Evolutionary conservation across 2,113 vertebrate genomes (phyloP).

Genomic region (Caranx ignobilis): DNA sequence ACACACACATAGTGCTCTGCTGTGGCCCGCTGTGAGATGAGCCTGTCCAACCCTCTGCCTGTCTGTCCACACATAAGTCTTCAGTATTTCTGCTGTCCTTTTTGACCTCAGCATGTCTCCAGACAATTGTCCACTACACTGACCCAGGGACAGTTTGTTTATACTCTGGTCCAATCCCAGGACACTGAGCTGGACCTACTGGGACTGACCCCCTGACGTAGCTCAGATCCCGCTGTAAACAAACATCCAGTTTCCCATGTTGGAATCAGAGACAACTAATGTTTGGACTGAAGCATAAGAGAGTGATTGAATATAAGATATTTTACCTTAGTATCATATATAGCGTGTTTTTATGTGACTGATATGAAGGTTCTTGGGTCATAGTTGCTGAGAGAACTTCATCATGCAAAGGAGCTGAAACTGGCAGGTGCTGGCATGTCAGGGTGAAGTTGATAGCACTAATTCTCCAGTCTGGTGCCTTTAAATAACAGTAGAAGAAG

Average conservation of each 20-base stretch:
- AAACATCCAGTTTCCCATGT: slow-evolving; percentile 69
- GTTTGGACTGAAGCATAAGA: not conserved
- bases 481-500: not conserved
- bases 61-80: not conserved
- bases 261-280: not conserved
- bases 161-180: slow-evolving; percentile 39
- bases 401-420: no score
- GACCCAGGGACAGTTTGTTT: slow-evolving; percentile 62
- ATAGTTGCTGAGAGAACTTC: no score
- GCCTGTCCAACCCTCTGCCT: not conserved
- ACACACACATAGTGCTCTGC: not conserved
- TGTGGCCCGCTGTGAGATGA: not conserved
- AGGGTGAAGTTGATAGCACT: no score
- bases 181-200: slow-evolving; percentile 19
- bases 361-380: not conserved
- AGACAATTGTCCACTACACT: slow-evolving; percentile 30
- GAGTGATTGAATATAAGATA: not conserved
- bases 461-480: not conserved
- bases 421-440: no score
- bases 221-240: slow-evolving; percentile 52
- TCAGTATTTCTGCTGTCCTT: slow-evolving; percentile 6
- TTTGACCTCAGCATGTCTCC: slow-evolving; percentile 32
- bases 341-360: not conserved
- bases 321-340: not conserved
- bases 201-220: slow-evolving; percentile 17